Conservation (phyloP, 2,888 invertebrate genomes). For the Tuberolachnus salignus region DNA sequence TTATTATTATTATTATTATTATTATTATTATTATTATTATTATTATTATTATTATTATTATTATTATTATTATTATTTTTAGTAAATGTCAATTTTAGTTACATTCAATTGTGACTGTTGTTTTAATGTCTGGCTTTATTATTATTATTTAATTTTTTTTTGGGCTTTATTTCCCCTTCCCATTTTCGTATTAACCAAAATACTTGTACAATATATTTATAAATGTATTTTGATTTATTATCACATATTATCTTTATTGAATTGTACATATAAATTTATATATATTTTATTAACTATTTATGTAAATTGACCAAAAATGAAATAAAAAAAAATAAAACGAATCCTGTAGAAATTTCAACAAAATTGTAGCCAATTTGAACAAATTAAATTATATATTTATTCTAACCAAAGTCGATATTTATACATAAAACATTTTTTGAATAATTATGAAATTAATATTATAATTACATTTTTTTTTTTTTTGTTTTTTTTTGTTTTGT, state of each 20-base stretch:
- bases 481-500: constrained; percentile 53
- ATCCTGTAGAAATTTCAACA: constrained; percentile 47
- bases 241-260: constrained; percentile 50
- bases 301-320: constrained; percentile 54
- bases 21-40: constrained; percentile 50
- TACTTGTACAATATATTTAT: constrained; percentile 50
- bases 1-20: constrained; percentile 48
- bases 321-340: constrained; percentile 25
- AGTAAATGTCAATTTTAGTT: constrained; percentile 55
- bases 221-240: constrained; percentile 53
- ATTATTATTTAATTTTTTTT: constrained; percentile 33
- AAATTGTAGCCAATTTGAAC: constrained; percentile 55
- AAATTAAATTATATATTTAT: constrained; percentile 54
- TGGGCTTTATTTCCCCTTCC: constrained; percentile 38
- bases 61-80: constrained; percentile 42
- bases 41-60: constrained; percentile 29
- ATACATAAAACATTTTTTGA: constrained; percentile 48
- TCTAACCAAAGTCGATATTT: constrained; percentile 54
- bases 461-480: constrained; percentile 21
- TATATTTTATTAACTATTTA: constrained; percentile 56
- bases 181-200: constrained; percentile 16
- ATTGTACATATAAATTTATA: constrained; percentile 49
- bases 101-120: constrained; percentile 43
- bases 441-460: constrained; percentile 47
- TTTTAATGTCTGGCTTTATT: constrained; percentile 44